Percentiles rank a stretch among this genome's conserved stretches.
Evolutionary conservation across 2,888 invertebrate species (phyloP).

Genomic region (Idaea dimidiata): DNA sequence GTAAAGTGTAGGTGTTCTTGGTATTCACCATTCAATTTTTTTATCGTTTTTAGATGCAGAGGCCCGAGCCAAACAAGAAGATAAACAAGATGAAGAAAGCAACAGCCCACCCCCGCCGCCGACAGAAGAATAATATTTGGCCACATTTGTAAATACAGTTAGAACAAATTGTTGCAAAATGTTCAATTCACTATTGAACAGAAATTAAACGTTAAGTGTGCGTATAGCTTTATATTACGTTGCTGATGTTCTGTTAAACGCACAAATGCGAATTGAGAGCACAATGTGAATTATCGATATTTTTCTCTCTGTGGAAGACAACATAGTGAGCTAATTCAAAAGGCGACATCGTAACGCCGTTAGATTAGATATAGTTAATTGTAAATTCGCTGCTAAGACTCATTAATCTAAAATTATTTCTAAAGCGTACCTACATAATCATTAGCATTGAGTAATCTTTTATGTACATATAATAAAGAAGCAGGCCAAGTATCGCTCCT

Average conservation of each 20-base stretch:
- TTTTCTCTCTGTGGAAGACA: constrained; percentile 72
- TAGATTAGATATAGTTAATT: constrained; percentile 43
- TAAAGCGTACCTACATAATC: constrained; percentile 35
- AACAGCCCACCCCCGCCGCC: constrained; percentile 50
- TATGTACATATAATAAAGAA: constrained; percentile 17
- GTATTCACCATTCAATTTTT: neutral
- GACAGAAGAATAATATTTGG: constrained; percentile 78
- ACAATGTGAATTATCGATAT: constrained; percentile 58
- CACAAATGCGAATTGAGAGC: constrained; percentile 59
- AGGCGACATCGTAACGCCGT: constrained; percentile 42
- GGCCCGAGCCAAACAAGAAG: constrained; percentile 74
- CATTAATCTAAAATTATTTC: constrained; percentile 39
- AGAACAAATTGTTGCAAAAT: constrained; percentile 69
- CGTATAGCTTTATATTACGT: constrained; percentile 43
- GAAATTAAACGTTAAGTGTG: constrained; percentile 52
- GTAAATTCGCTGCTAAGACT: constrained; percentile 47
- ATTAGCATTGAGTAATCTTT: constrained; percentile 14
- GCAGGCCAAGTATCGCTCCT: constrained; percentile 20
- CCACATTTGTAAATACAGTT: constrained; percentile 76
- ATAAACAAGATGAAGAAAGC: constrained; percentile 69
- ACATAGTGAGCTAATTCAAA: constrained; percentile 70
- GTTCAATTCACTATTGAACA: constrained; percentile 64
- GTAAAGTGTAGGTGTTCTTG: no score
- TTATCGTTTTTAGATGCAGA: constrained; percentile 73
- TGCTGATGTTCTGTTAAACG: constrained; percentile 53